phyloP scores from a whole-genome alignment of 2,113 vertebrate species.

The Tragulus kanchil region DNA sequence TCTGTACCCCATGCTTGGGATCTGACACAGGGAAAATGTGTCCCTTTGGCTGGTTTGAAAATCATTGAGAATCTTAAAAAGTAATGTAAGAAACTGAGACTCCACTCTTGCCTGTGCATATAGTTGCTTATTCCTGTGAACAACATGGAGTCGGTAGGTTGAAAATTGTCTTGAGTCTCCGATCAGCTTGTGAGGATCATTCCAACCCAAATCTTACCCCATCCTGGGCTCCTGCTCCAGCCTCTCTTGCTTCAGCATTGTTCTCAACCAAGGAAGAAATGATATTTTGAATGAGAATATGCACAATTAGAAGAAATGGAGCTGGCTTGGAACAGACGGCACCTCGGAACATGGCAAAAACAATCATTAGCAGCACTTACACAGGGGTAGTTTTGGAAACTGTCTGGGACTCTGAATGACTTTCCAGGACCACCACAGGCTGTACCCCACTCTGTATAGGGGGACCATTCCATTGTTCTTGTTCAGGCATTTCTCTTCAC shows the following conservation, averaged over 20 bases:
- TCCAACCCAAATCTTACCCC: background rate
- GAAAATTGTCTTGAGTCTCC: background rate
- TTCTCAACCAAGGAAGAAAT: background rate
- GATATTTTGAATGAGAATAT: background rate
- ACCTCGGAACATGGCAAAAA: background rate
- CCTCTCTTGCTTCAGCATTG: background rate
- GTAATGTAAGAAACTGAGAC: background rate
- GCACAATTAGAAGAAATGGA: background rate
- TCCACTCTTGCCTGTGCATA: no score
- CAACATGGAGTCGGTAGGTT: background rate
- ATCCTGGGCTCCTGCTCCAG: background rate
- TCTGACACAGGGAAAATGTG: background rate
- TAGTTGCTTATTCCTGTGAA: background rate
- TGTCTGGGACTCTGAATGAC: background rate
- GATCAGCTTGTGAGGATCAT: background rate
- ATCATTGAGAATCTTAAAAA: background rate
- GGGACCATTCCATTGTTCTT: fast-evolving
- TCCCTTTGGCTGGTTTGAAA: background rate
- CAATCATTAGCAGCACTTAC: background rate
- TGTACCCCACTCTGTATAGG: background rate
- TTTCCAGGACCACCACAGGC: background rate
- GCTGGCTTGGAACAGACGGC: no score
- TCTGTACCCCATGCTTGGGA: background rate
- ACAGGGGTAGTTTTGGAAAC: background rate
- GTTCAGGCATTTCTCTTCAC: background rate